Evolutionary conservation across 2,888 invertebrate genomes (phyloP).

Genomic region (Tromatobia lineatoria): DNA sequence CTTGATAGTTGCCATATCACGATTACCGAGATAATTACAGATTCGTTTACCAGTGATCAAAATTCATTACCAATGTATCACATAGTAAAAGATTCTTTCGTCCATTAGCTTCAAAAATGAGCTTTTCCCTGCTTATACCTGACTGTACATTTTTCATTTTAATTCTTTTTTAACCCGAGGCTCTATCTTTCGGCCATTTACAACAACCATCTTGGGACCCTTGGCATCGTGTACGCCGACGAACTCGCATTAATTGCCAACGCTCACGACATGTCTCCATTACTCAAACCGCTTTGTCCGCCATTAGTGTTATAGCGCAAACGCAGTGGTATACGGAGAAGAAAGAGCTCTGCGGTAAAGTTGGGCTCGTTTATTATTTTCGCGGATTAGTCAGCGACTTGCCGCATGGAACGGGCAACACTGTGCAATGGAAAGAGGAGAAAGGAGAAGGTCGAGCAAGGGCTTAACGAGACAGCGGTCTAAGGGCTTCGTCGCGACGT

Average conservation of each 20-base stretch:
- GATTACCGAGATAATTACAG: no score
- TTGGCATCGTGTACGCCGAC: constrained; percentile 65
- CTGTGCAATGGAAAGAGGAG: constrained; percentile 47
- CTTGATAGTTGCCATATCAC: no score
- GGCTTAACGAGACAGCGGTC: constrained; percentile 33
- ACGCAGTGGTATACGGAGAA: constrained; percentile 48
- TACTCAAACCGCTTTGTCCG: constrained; percentile 74
- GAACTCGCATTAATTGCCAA: constrained; percentile 79
- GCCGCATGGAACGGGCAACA: constrained; percentile 44
- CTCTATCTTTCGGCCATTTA: constrained; percentile 62
- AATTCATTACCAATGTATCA: background rate
- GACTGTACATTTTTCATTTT: background rate
- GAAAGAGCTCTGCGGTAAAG: constrained; percentile 54
- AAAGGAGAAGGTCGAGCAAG: constrained; percentile 10
- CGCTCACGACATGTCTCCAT: constrained; percentile 80
- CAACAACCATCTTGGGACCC: constrained; percentile 57
- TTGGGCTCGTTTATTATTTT: constrained; percentile 67
- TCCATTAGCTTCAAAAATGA: constrained; percentile 31
- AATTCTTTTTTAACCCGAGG: constrained; percentile 6
- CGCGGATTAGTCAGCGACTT: constrained; percentile 67
- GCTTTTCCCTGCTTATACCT: constrained; percentile 43
- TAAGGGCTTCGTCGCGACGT: constrained; percentile 36
- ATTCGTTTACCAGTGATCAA: background rate
- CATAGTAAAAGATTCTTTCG: constrained; percentile 27
- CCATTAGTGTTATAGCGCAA: constrained; percentile 60